Base-by-base conservation (phyloP, 37 sponge, comb jelly and placozoan genomes). In the Petrosia ficiformis region DNA sequence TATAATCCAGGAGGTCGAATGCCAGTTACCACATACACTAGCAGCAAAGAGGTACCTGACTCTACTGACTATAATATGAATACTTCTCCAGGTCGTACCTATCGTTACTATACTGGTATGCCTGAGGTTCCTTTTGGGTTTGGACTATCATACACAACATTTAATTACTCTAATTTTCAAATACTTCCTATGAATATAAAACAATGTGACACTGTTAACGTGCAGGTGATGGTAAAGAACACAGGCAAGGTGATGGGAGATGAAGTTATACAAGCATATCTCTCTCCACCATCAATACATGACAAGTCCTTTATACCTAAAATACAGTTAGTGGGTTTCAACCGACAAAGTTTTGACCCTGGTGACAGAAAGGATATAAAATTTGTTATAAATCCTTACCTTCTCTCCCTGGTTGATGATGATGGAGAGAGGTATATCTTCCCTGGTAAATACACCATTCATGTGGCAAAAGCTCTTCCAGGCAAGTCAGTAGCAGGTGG, bases 201-300 rank as follows among this genome's bases (percentile, higher is more conserved):
- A 19, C 70, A 57, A 16, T 88, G 89, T 52, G 56, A 78, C 4
- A 37, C 33, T 24, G 57, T 87, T 3, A 56, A 39, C 0, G 71
- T 87, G 30, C 19, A 52, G 24, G 76, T 87, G 34, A 66, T 77
- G 4, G 67, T 87, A 19, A 44, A 57, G 10, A 87, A 87, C 39
- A 72, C 59, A n/a, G 82, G 82, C 8, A 33, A 60, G 5, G 11
- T 76, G 4, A 25, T 38, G 1, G 89, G 84, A 0, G 89, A 89
- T 44, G 89, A 89, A 61, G 84, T 89, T 35, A 35, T 83, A 28
- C 80, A 83, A 59, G 44, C 83, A 26, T 89, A 89, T 72, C 38
- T 89, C 19, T 38, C 68, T 48, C 80, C 72, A 39, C 63, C 63
- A 61, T n/a, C 22, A 26, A 38, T 79, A 22, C 56, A 29, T 19